Conservation (phyloP, 2,888 invertebrate genomes). For the Aphidius colemani region DNA sequence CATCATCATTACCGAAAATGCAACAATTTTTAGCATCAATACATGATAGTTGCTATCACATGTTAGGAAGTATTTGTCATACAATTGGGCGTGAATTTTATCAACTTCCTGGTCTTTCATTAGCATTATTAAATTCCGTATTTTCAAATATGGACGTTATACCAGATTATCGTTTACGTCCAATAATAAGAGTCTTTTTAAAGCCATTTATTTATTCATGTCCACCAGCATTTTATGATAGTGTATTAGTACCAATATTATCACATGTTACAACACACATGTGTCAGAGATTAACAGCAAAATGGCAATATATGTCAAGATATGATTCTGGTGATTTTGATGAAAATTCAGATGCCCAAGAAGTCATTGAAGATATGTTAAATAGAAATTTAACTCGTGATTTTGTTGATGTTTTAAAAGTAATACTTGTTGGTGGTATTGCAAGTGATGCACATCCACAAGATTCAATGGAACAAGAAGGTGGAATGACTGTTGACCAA, state of each 20-base stretch:
- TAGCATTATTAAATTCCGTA: slow-evolving; percentile 74
- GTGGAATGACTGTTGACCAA: slow-evolving; percentile 72
- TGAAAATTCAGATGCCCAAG: slow-evolving; percentile 75
- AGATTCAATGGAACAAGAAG: slow-evolving; percentile 70
- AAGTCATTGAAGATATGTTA: slow-evolving; percentile 84
- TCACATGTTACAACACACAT: slow-evolving; percentile 77
- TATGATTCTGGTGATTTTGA: slow-evolving; percentile 76
- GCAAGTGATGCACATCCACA: slow-evolving; percentile 62
- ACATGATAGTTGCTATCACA: slow-evolving; percentile 81
- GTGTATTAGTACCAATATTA: slow-evolving; percentile 79
- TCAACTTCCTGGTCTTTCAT: slow-evolving; percentile 74
- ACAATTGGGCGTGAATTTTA: slow-evolving; percentile 86
- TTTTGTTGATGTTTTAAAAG: slow-evolving; percentile 82
- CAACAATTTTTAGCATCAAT: slow-evolving; percentile 79
- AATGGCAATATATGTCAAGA: slow-evolving; percentile 82
- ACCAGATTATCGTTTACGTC: slow-evolving; percentile 84
- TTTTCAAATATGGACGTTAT: slow-evolving; percentile 73
- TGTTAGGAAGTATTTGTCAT: slow-evolving; percentile 67
- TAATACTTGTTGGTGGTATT: slow-evolving; percentile 75
- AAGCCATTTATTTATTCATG: slow-evolving; percentile 86
- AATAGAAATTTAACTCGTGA: slow-evolving; percentile 86
- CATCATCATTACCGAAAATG: slow-evolving; percentile 76
- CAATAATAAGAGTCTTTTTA: slow-evolving; percentile 81
- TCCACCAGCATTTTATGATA: slow-evolving; percentile 78
- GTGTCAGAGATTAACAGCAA: slow-evolving; percentile 68